Evolutionary conservation across 2,888 invertebrate genomes (phyloP).

Genomic region (Parasteatoda lunata): DNA sequence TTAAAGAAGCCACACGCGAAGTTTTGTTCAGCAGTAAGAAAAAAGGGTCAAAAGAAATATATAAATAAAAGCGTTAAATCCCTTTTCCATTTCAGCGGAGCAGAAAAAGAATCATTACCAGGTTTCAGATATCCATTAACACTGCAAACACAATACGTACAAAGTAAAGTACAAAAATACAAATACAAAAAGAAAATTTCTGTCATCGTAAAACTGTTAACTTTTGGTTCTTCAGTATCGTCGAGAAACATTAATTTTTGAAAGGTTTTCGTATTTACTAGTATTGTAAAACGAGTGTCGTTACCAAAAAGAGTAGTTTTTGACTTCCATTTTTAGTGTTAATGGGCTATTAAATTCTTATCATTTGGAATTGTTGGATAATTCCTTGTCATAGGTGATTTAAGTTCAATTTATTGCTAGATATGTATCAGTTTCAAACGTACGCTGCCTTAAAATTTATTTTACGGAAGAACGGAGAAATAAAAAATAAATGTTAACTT

Average conservation of each 20-base stretch:
- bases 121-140: conserved; percentile 27
- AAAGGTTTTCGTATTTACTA: conserved; percentile 9
- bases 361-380: background rate
- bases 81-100: conserved; percentile 1
- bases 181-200: conserved; percentile 17
- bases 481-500: too few species aligned
- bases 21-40: too few species aligned
- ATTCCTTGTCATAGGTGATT: background rate
- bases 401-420: too few species aligned
- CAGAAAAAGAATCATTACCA: conserved; percentile 3
- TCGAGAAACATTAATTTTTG: conserved; percentile 32
- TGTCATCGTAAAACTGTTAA: conserved; percentile 26
- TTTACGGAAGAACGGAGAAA: too few species aligned
- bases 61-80: conserved; percentile 16
- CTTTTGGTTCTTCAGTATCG: conserved; percentile 1
- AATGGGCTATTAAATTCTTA: conserved; percentile 39
- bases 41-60: background rate
- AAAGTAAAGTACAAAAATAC: conserved; percentile 14
- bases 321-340: conserved; percentile 2
- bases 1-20: too few species aligned
- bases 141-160: conserved; percentile 3
- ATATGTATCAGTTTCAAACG: too few species aligned
- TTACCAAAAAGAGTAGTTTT: background rate
- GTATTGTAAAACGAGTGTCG: too few species aligned
- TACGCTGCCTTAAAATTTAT: too few species aligned